phyloP scores from a whole-genome alignment of 2,888 invertebrate species.

The Ichneumon xanthorius region DNA sequence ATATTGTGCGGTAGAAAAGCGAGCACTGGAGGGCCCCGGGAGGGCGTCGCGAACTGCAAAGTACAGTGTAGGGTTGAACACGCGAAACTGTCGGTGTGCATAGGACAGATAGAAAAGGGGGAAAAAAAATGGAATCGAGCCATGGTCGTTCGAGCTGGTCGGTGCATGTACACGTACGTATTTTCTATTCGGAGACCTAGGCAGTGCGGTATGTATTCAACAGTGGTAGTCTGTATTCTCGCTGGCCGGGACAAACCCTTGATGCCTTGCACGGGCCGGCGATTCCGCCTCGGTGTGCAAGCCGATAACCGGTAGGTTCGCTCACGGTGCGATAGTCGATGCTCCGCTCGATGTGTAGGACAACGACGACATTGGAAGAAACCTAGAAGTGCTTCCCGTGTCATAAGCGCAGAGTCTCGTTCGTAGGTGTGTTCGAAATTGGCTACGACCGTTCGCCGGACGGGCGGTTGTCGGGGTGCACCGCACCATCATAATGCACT shows the following conservation, averaged over 20 bases:
- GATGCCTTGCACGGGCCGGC: constrained; percentile 35
- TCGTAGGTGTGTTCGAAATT: constrained; percentile 8
- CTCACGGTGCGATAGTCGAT: constrained; percentile 37
- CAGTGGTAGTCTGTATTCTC: constrained; percentile 3
- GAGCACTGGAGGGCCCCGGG: constrained; percentile 7
- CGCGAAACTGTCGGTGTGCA: neutral
- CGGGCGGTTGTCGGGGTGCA: neutral
- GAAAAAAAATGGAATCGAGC: neutral
- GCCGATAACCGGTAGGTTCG: constrained; percentile 40
- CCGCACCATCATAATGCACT: constrained; percentile 37
- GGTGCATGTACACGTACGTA: constrained; percentile 1
- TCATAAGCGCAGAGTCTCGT: neutral
- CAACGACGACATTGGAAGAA: constrained; percentile 2
- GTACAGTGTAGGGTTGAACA: constrained; percentile 14
- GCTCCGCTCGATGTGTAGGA: constrained; percentile 9
- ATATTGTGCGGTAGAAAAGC: constrained; percentile 25
- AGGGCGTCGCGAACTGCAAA: constrained; percentile 1
- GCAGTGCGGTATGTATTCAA: neutral
- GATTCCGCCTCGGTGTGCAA: constrained; percentile 24
- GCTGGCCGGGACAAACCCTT: constrained; percentile 21
- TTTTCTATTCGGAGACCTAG: neutral
- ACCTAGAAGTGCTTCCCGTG: constrained; percentile 27
- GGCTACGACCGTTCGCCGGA: constrained; percentile 14
- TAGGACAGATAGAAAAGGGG: neutral
- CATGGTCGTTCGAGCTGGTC: constrained; percentile 3